Base-by-base conservation (phyloP, 2,797 vertebrate genomes). In the Scarus forsteni region DNA sequence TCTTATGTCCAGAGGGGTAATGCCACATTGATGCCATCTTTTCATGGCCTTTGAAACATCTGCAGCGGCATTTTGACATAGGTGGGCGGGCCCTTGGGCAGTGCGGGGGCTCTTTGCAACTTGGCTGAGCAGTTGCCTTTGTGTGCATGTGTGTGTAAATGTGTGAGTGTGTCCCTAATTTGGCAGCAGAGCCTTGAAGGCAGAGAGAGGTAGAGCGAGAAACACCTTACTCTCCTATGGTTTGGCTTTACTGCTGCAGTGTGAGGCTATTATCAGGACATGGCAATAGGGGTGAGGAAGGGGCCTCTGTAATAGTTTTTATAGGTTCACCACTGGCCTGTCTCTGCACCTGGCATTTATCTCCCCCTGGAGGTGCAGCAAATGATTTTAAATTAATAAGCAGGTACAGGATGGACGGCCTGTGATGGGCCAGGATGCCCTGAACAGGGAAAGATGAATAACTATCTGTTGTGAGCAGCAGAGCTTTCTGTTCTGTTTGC, bases 311-410 rank as follows among this genome's bases (percentile, higher is more conserved):
- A 94, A 94, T 94, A 92, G 90, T 91, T 94, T 94, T 95, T 93
- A 94, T 93, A 92, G 93, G 91, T 94, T 93, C 87, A 92, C 83
- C 79, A 86, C 84, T 90, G 90, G 84, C 92, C 88, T 90, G 86
- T 88, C 88, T 90, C 86, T 82, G 87, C 87, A 89, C 88, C 90
- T 92, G 91, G 89, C 93, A 94, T 95, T 94, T 94, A 94, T 94
- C 91, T 89, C 83, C 88, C 90, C 92, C 93, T 58, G 73, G 87
- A 92, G 92, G 92, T 88, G 81, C 83, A 50, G 87, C 89, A 93
- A 94, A 94, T 92, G 83, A 92, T 92, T 92, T 92, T 92, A 93
- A 95, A 95, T 95, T 93, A 95, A 94, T 94, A 93, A 94, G 91
- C 88, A 92, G 87, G 85, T 84, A 72, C 88, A 87, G 88, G 84